These are phyloP conservation scores for Drosophila melanosoma DNA, from an alignment of 2,888 invertebrate species.

Conservation along the genomic window DNA sequence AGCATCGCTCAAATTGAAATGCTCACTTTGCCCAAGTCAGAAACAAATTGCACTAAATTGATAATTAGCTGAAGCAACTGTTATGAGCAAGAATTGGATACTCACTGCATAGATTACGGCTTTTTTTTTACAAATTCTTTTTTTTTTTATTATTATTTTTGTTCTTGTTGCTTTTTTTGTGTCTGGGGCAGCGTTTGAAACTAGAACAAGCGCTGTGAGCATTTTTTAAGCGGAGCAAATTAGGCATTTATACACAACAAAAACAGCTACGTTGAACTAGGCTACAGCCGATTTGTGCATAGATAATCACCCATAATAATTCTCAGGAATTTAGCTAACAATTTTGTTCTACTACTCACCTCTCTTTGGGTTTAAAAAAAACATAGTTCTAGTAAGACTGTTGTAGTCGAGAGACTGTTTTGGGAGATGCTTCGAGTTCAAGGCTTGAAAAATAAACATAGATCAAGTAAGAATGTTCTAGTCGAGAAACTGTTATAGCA, in stretches of 20 bases:
- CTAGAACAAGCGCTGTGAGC: conserved; percentile 2
- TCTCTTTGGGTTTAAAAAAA: not conserved
- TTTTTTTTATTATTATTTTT: not conserved
- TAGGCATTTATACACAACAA: conserved; percentile 11
- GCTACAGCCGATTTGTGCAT: conserved; percentile 16
- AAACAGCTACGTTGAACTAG: not conserved
- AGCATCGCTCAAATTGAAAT: conserved; percentile 51
- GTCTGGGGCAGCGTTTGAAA: conserved; percentile 6
- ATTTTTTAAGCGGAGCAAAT: conserved; percentile 25
- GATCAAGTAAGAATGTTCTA: no score
- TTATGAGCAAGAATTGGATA: conserved; percentile 9
- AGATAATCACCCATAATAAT: conserved; percentile 22
- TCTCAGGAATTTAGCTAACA: conserved; percentile 1
- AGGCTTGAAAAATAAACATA: no score
- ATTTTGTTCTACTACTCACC: not conserved
- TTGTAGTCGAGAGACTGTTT: not conserved
- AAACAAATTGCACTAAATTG: conserved; percentile 78
- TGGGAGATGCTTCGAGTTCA: no score
- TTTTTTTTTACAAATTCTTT: not conserved
- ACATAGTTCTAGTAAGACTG: not conserved
- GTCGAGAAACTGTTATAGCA: no score
- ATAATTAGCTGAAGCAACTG: conserved; percentile 65
- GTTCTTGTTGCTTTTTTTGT: not conserved
- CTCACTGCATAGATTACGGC: conserved; percentile 32
- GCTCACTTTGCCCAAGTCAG: conserved; percentile 38